Evolutionary conservation across 2,113 vertebrate genomes (phyloP).

Genomic region (Maccullochella peelii): DNA sequence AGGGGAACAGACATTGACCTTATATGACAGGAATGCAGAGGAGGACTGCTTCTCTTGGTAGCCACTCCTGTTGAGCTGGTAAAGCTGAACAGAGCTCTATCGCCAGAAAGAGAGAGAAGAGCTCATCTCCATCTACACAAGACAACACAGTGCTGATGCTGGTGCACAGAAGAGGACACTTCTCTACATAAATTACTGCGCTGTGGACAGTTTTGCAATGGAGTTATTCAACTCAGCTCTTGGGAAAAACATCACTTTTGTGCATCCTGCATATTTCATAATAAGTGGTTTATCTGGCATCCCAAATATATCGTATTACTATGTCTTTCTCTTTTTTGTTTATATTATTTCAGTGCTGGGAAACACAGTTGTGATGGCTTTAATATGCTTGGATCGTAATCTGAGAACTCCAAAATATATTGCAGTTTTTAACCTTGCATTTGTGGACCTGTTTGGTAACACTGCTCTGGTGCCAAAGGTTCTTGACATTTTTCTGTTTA

Average conservation of each 20-base stretch:
- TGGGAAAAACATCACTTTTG: conserved; percentile 69
- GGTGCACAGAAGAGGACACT: not conserved
- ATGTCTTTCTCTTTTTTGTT: conserved; percentile 74
- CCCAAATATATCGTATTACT: conserved; percentile 74
- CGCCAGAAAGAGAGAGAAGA: not conserved
- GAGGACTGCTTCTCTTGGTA: not conserved
- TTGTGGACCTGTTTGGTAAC: conserved; percentile 77
- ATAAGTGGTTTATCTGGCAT: conserved; percentile 76
- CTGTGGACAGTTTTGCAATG: conserved; percentile 31
- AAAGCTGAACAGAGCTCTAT: not conserved
- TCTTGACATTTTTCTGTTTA: conserved; percentile 78
- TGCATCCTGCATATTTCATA: conserved; percentile 75
- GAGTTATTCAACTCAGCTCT: conserved; percentile 56
- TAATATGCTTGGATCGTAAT: conserved; percentile 68
- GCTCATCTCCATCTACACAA: not conserved
- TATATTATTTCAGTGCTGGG: conserved; percentile 73
- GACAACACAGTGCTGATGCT: not conserved
- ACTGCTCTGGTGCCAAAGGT: conserved; percentile 80
- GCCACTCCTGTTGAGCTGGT: not conserved
- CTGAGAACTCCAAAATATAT: conserved; percentile 82
- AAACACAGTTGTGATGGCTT: conserved; percentile 71
- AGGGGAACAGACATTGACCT: not conserved
- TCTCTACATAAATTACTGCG: not conserved
- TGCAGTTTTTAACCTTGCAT: conserved; percentile 79
- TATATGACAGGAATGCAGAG: not conserved